Percentiles rank a stretch among this genome's conserved stretches.
Evolutionary conservation across 2,113 vertebrate species (phyloP).

Genomic region (Emydocephalus ijimae): DNA sequence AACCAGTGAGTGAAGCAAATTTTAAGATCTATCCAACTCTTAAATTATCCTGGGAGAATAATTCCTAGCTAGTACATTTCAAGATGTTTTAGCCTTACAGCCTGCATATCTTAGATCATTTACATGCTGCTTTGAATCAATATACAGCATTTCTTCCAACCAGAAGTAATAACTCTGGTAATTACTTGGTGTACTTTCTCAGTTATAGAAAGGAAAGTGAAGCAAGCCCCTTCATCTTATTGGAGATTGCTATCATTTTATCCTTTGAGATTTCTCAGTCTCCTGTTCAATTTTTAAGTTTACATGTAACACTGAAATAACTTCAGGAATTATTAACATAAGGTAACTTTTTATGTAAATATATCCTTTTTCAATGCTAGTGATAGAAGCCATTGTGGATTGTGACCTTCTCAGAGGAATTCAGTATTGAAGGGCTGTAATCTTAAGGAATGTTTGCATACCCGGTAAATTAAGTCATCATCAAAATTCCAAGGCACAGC

Average conservation of each 20-base stretch:
- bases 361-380: neutral
- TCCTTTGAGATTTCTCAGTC: neutral
- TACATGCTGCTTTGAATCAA: neutral
- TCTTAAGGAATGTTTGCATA: constrained; percentile 42
- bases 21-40: neutral
- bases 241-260: neutral
- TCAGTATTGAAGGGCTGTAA: constrained; percentile 14
- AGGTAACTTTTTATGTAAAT: neutral
- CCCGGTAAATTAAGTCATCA: neutral
- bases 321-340: neutral
- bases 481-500: constrained; percentile 36
- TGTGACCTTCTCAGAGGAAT: neutral
- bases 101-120: neutral
- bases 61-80: neutral
- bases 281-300: neutral
- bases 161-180: neutral
- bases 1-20: neutral
- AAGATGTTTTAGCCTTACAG: neutral
- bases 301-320: neutral
- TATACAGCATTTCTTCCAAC: neutral
- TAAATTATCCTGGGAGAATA: neutral
- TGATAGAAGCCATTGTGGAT: constrained; percentile 18
- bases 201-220: neutral
- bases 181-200: neutral
- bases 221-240: neutral